Evolutionary conservation across 2,888 invertebrate species (phyloP), one percentile per base, ranked within the genome.

Genomic region (Pecten maximus): DNA sequence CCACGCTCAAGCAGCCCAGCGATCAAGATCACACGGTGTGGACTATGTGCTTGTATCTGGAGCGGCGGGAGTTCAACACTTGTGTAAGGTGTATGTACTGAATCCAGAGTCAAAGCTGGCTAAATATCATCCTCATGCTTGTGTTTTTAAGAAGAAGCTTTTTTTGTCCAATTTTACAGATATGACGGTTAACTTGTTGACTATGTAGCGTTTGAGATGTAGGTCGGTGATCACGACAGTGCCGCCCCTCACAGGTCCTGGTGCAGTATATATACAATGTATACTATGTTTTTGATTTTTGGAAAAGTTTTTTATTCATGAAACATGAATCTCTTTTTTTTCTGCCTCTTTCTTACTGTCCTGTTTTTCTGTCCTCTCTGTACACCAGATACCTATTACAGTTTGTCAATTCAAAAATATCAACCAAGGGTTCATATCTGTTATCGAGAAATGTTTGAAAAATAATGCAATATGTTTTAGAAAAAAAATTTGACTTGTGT

Each of bases 201-300:
- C 74, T 74, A 60, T 2, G 10, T 28, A 74, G 74, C 35, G 35
- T 74, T 28, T 6, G 35, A 35, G 15, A 74, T 35, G 10, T n/a
- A 74, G 74, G 16, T 74, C 35, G 28, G 28, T 74, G 74, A 54
- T 28, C 74, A 74, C 35, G 28, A 6, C 35, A 74, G 28, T 74
- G 35, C 35, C 23, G 28, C 28, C n/a, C n/a, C 28, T 28, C n/a
- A 28, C 28, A 3, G n/a, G n/a, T 74, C 1, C 8, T 74, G 74
- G 35, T 74, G 74, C 74, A 74, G 74, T 74, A 74, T 74, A 74
- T 74, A 74, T 74, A 74, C 35, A 74, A 74, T 74, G 35, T 28
- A 74, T 74, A 74, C 74, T 74, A 74, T 74, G 74, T 74, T 74
- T 74, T 60, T 28, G n/a, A 60, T 74, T 74, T 74, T 44, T 74